Evolutionary conservation across 64 coral and sea anemone species (phyloP), one percentile per base, ranked within the genome.

Genomic region (Stichodactyla mertensii): DNA sequence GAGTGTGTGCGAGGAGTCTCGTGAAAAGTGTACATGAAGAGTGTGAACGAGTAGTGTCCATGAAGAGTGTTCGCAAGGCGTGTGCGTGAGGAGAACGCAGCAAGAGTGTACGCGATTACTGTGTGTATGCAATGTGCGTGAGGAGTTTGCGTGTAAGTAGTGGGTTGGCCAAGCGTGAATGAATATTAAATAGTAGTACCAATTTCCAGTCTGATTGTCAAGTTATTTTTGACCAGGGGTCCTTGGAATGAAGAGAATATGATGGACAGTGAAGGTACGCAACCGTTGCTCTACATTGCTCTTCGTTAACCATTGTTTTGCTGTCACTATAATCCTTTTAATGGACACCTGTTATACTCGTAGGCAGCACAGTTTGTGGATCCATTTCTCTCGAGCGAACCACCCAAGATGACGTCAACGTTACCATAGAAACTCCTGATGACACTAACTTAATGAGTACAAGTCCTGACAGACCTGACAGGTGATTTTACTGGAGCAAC

Each of bases 351-450:
- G 10, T 80, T 80, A 52, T 79, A 24, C 77, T 52, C 10, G 16
- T 56, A 85, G 83, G 60, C 4, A 85, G 57, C 10, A 24, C 55
- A 27, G 83, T 64, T 20, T 61, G 57, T 55, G 83, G 23, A 52
- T 85, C 69, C 10, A 74, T 74, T 27, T 74, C 83, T 54, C 83
- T 54, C 60, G 56, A 56, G 61, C 83, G 83, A 85, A 31, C 55
- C 52, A 24, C 8, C 8, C 55, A 59, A 11, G 83, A 85, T 62
- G 57, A 85, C 18, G 83, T 85, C 19, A 56, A 12, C 19, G 14
- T 20, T 55, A 14, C 53, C 36, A 55, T 20, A n/a, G 20, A 4
- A 16, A 81, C 6, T 19, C 51, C 51, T 53, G 78, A 55, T 55
- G 52, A 55, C 8, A 19, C 7, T 19, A 4, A 8, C n/a, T 51